Base-by-base conservation (phyloP, 2,888 invertebrate species). In the Trachelus troglodyta region DNA sequence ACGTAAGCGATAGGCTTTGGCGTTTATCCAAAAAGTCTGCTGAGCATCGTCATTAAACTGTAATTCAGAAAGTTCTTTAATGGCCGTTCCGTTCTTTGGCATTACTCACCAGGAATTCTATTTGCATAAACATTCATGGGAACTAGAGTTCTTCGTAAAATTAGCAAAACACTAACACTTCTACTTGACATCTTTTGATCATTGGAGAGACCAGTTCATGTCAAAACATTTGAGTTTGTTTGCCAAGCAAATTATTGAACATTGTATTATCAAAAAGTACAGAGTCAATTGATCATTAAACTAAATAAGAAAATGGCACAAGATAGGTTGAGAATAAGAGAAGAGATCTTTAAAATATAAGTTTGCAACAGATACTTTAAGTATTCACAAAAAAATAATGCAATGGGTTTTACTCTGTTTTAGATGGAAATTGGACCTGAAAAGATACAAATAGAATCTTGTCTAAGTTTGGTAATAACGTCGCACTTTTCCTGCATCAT, bases 361-460 rank as follows among this genome's bases (percentile, higher is more conserved):
- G n/a, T 31, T 11, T 4, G 12, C 31, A 31, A 3, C 31, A 31
- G 12, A 23, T 40, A 40, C 40, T 40, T 6, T 15, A 15, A 15
- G 12, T 15, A 15, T 56, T 56, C 9, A 9, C 1, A 71, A 2
- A 31, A 33, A n/a, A 11, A 31, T 31, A 33, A 12, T 71, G 31
- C 71, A 56, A 56, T 56, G 56, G 9, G 1, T 23, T 71, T 34
- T 71, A 30, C 12, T 34, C 79, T 76, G 75, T 78, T 84, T 73
- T 88, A 93, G 92, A 89, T 93, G 75, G 92, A 92, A 81, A 90
- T 93, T 76, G 93, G 93, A 12, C 93, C 92, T 69, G 92, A 92
- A 81, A 92, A 90, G 76, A 87, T 94, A 78, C 91, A 92, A 76
- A 92, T 92, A 80, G 92, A 93, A 85, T 92, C 93, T 34, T 92